A percentile compares a stretch with the other conserved stretches of the same genome.
Conservation (phyloP, 2,113 vertebrate species). For the Apodemus speciosus region DNA sequence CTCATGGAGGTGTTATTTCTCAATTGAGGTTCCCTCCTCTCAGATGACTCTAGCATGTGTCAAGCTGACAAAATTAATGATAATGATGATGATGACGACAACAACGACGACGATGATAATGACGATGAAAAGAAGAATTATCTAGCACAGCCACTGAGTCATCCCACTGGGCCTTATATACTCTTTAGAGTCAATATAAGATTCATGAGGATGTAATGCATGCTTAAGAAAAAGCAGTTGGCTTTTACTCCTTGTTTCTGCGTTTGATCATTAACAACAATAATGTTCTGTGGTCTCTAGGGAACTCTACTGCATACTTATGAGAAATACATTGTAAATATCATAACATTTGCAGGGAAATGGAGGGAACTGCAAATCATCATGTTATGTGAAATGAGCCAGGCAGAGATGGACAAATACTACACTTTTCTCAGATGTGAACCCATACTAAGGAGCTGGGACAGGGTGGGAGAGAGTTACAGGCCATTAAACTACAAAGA, state of each 20-base stretch:
- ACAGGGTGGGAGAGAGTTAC: neutral
- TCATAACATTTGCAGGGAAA: neutral
- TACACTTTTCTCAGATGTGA: neutral
- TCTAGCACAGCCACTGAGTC: neutral
- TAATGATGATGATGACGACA: too few relatives aligned
- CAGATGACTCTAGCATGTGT: neutral
- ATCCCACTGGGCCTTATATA: neutral
- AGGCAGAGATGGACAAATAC: neutral
- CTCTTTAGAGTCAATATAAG: neutral
- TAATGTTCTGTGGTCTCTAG: neutral
- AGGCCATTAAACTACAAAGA: neutral
- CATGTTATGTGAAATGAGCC: neutral
- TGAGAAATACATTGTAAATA: neutral
- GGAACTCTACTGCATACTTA: neutral
- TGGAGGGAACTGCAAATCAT: neutral
- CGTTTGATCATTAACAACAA: neutral
- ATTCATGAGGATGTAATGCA: neutral
- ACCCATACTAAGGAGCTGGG: too few relatives aligned
- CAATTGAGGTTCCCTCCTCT: neutral
- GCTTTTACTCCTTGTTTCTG: neutral
- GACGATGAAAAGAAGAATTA: neutral
- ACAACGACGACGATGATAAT: too few relatives aligned
- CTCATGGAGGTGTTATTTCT: neutral
- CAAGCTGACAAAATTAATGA: neutral
- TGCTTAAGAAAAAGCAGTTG: neutral